Evolutionary conservation across 2,797 vertebrate species (phyloP).

Genomic region (Alectoris magna): DNA sequence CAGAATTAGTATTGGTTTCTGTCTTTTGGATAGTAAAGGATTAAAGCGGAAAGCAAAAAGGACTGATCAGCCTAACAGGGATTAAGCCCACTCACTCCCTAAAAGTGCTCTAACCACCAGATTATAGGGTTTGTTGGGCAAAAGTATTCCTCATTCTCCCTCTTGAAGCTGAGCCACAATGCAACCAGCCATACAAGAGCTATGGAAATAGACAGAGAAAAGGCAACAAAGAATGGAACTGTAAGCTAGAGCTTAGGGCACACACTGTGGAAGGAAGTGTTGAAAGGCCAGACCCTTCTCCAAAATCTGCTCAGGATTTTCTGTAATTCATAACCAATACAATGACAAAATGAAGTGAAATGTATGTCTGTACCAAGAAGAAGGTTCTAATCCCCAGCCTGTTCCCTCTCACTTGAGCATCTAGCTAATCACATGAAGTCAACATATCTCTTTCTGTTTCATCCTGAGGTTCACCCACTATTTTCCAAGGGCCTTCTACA

Average conservation of each 20-base stretch:
- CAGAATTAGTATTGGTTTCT: not conserved
- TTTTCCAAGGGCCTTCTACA: not conserved
- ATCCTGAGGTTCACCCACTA: not conserved
- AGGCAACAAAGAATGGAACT: not conserved
- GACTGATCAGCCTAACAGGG: not conserved
- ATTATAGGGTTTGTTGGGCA: not conserved
- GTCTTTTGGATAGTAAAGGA: not conserved
- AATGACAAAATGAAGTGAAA: not conserved
- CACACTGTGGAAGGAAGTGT: not conserved
- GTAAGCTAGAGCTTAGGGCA: not conserved
- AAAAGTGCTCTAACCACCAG: not conserved
- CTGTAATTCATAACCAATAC: not conserved
- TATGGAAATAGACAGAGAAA: not conserved
- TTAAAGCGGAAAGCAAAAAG: conserved; percentile 8
- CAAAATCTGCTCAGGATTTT: not conserved
- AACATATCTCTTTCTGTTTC: not conserved
- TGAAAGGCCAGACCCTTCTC: not conserved
- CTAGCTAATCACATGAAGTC: not conserved
- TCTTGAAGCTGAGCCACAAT: not conserved
- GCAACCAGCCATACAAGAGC: not conserved
- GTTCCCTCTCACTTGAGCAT: not conserved
- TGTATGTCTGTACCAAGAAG: not conserved
- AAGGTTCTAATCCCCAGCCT: not conserved
- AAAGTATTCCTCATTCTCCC: not conserved
- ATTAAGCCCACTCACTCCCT: not conserved